Base-by-base conservation (phyloP, 1,140 invertebrate species). In the Daktulosphaira vitifoliae region DNA sequence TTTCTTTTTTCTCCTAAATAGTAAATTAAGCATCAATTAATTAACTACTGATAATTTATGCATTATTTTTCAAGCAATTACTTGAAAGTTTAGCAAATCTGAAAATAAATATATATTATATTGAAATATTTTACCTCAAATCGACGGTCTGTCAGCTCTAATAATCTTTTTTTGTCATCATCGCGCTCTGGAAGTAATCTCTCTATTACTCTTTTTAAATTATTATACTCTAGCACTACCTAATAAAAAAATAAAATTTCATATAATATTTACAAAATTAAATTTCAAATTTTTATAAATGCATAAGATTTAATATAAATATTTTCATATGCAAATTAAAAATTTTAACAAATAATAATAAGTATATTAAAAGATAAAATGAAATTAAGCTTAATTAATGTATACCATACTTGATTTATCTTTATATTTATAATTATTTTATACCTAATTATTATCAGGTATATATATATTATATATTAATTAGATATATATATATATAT, bases 101-200 rank as follows among this genome's bases (percentile, higher is more conserved):
- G 4, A 3, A 44, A 16, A 16, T 11, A 44, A n/a, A n/a, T 7
- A 44, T 44, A 44, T 4, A 11, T 16, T 44, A n/a, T 11, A 44
- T 44, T 11, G 39, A 3, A 44, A 7, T 44, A 44, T 44, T 44
- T 62, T 18, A 62, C 56, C 25, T 62, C 56, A 62, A 62, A 62
- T n/a, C 44, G 56, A 22, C 25, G 56, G 15, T 62, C 42, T 20
- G 56, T 33, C 4, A 62, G 42, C 29, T 48, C 42, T 33, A 33
- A 8, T 26, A 62, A 33, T 8, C 18, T 22, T 33, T 48, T 62
- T 46, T 62, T 62, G 38, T 62, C 42, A 29, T 42, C 56, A 20
- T 48, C 56, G 11, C 11, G 26, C 44, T 48, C 56, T 18, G 42
- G 56, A n/a, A 20, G 23, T 20, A 62, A 6, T 15, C 29, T 48